These are phyloP conservation scores for Ondatra zibethicus DNA, from an alignment of 2,113 vertebrate genomes.

Conservation along the genomic window DNA sequence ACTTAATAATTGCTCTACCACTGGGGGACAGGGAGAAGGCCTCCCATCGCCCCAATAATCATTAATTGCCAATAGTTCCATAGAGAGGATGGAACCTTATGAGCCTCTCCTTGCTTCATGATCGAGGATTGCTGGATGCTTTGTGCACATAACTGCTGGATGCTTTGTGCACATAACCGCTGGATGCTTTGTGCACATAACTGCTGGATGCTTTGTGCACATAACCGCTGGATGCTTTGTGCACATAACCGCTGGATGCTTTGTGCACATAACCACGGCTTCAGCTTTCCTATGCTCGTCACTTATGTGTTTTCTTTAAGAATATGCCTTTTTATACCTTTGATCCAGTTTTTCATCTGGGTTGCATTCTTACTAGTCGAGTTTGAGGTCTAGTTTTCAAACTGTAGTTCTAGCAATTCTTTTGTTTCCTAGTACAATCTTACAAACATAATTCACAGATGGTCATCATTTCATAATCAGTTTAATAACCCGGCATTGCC, in stretches of 20 bases:
- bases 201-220: neutral
- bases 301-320: neutral
- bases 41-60: no score
- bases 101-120: neutral
- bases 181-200: neutral
- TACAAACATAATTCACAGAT: neutral
- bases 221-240: no score
- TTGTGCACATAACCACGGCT: neutral
- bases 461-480: neutral
- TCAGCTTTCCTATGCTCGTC: neutral
- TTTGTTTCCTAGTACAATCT: conserved; percentile 26
- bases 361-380: neutral
- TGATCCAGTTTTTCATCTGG: neutral
- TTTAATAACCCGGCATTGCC: neutral
- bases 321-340: neutral
- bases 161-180: neutral
- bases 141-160: no score
- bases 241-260: no score
- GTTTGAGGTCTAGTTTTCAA: conserved; percentile 17
- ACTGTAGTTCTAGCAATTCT: neutral
- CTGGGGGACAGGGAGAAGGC: neutral
- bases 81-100: no score
- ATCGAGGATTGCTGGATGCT: neutral
- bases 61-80: neutral
- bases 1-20: neutral